Conservation (phyloP, 2,888 invertebrate species). For the Thereva unica region DNA sequence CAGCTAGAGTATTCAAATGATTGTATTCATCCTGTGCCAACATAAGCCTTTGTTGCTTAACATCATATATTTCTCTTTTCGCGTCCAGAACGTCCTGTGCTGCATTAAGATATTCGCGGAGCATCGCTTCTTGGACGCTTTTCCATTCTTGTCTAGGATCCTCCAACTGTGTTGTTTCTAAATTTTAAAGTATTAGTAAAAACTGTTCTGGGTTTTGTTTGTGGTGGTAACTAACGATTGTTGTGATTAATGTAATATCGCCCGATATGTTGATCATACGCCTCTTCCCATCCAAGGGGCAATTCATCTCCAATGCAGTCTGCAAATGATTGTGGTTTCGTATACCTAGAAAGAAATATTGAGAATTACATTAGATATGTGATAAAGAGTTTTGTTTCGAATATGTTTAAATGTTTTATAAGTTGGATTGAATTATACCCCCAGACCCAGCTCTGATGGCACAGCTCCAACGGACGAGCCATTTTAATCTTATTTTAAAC, state of each 20-base stretch:
- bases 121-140: conserved; percentile 94
- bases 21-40: conserved; percentile 96
- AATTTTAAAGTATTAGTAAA: conserved; percentile 43
- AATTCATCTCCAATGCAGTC: conserved; percentile 97
- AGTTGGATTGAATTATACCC: no score
- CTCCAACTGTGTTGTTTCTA: conserved; percentile 94
- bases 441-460: no score
- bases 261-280: conserved; percentile 91
- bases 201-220: background rate
- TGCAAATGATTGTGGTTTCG: conserved; percentile 95
- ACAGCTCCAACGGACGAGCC: no score
- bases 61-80: conserved; percentile 94
- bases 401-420: no score
- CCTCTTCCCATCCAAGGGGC: conserved; percentile 97
- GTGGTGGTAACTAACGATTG: conserved; percentile 74
- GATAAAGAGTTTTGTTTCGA: no score
- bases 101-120: conserved; percentile 92
- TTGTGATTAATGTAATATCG: conserved; percentile 97
- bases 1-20: conserved; percentile 86
- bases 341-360: conserved; percentile 72
- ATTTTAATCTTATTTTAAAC: no score
- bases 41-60: conserved; percentile 91
- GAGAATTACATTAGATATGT: background rate
- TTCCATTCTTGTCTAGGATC: conserved; percentile 97
- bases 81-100: conserved; percentile 96